Base-by-base conservation (phyloP, 2,797 vertebrate species). In the Enteromius fasciolatus region DNA sequence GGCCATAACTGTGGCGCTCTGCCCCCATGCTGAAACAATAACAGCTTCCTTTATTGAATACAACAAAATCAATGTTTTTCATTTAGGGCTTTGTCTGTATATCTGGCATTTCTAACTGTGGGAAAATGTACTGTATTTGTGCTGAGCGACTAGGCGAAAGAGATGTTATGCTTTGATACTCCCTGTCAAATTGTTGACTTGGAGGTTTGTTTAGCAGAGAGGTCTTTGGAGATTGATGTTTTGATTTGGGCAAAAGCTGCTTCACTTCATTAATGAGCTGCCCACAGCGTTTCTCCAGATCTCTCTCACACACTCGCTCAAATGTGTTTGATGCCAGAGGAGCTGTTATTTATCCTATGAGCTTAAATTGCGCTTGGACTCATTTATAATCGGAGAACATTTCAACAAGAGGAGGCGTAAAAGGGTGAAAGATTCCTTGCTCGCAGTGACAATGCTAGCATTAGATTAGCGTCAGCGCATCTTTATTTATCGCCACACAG, bases 41-140 rank as follows among this genome's bases (percentile, higher is more conserved):
- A 76, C 54, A 50, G 70, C 72, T 59, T 72, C 68, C 82, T 86
- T 83, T 87, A 84, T 77, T 46, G 54, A 89, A 85, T 78, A 44
- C 66, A 80, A 54, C 72, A 48, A 80, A 86, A 87, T 90, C 80
- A 74, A 87, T 52, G 74, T 83, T 84, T 85, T 87, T 75, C 66
- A 83, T 87, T 76, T 85, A 78, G 57, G 57, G 66, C 59, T 83
- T 59, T 78, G 48, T 25, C 12, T 69, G 41, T 79, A 80, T 69
- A 86, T 85, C 64, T 67, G 14, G n/a, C 33, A 69, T 80, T 84
- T 87, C 74, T 78, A 50, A 52, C 59, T 50, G 69, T 63, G 81
- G 54, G 41, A 48, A 39, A 68, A 25, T 15, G 28, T 73, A 83
- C 57, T 52, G 64, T 80, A 83, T 80, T 81, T 77, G 50, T 50